Evolutionary conservation across 2,888 invertebrate species (phyloP).

Genomic region (Drosophila lacicola): DNA sequence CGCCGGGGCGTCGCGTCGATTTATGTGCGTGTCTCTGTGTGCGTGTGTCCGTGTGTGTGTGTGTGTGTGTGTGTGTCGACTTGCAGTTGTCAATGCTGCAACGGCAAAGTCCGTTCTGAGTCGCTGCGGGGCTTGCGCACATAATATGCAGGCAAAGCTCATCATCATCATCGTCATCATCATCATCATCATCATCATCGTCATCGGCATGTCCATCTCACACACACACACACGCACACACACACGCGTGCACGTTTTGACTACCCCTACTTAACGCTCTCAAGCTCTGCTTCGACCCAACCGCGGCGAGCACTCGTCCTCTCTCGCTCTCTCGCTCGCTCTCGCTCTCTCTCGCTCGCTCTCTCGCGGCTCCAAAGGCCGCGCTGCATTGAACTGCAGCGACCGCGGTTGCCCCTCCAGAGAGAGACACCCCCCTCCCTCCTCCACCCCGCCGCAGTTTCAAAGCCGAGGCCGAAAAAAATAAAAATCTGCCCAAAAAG

Average conservation of each 20-base stretch:
- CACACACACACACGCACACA: conserved; percentile 25
- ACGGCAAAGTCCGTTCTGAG: conserved; percentile 73
- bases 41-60: conserved; percentile 10
- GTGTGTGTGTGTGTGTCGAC: conserved; percentile 46
- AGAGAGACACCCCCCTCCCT: background rate
- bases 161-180: conserved; percentile 18
- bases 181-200: conserved; percentile 40
- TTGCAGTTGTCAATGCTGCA: conserved; percentile 71
- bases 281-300: conserved; percentile 57
- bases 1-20: conserved; percentile 51
- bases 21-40: conserved; percentile 18
- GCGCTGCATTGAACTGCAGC: conserved; percentile 41
- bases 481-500: conserved; percentile 80
- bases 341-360: conserved; percentile 19
- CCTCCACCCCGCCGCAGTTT: conserved; percentile 18
- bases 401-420: conserved; percentile 19
- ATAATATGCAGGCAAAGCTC: conserved; percentile 69
- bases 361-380: conserved; percentile 16
- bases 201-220: conserved; percentile 42
- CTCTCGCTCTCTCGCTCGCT: conserved; percentile 23
- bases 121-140: conserved; percentile 73
- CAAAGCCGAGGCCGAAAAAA: conserved; percentile 66
- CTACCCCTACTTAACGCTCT: conserved; percentile 76
- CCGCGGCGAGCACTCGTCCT: conserved; percentile 6
- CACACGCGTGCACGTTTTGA: conserved; percentile 47